A percentile compares a stretch with the other conserved stretches of the same genome.
phyloP scores from a whole-genome alignment of 1,140 invertebrate species.

The Bradysia coprophila region DNA sequence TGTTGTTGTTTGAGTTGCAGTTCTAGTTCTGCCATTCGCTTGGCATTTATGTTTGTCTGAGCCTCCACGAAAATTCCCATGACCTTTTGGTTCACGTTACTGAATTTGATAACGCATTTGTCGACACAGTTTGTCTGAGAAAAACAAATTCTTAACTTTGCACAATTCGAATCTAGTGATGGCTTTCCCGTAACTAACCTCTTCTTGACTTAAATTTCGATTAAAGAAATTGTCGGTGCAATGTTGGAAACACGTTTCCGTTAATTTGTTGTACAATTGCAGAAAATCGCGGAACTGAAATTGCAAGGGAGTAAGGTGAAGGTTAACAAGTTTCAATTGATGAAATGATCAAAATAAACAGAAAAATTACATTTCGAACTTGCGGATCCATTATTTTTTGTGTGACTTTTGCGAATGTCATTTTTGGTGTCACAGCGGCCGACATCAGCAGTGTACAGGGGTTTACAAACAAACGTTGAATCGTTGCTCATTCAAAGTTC shows the following conservation, averaged over 20 bases:
- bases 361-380: slow-evolving; percentile 1
- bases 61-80: slow-evolving; percentile 22
- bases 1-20: too few relatives aligned
- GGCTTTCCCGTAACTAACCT: slow-evolving; percentile 33
- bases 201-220: slow-evolving; percentile 46
- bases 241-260: slow-evolving; percentile 67
- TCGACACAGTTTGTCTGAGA: slow-evolving; percentile 50
- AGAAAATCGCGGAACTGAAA: slow-evolving; percentile 69
- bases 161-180: too few relatives aligned
- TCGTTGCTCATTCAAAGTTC: too few relatives aligned
- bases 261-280: slow-evolving; percentile 68
- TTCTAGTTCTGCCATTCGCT: slow-evolving; percentile 16
- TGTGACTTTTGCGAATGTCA: not conserved
- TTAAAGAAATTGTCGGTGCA: slow-evolving; percentile 71
- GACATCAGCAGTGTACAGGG: too few relatives aligned
- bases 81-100: slow-evolving; percentile 70
- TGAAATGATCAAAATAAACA: not conserved
- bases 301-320: slow-evolving; percentile 8
- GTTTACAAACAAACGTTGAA: too few relatives aligned
- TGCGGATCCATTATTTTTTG: not conserved
- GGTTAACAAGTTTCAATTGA: not conserved
- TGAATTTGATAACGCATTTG: slow-evolving; percentile 73
- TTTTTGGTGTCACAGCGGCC: too few relatives aligned
- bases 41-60: slow-evolving; percentile 12
- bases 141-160: too few relatives aligned